Base-by-base conservation (phyloP, 2,113 vertebrate species). In the Cephalophus harveyi region DNA sequence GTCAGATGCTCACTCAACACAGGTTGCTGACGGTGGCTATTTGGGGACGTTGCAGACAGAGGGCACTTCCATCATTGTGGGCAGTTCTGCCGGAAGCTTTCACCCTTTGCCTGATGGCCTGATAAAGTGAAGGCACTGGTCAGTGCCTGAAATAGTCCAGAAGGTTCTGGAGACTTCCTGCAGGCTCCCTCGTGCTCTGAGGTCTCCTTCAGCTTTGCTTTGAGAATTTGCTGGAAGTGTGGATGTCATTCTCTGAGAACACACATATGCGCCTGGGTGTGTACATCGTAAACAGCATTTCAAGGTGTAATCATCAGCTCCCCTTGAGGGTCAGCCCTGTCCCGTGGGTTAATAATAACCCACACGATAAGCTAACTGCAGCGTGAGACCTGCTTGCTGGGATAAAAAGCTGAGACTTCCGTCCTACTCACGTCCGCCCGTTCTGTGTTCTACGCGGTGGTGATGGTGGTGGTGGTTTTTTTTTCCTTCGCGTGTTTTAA, bases 211-310 rank as follows among this genome's bases (percentile, higher is more conserved):
- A 23, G 33, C 40, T 83, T 92, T 67, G 90, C 60, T 87, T 71
- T 84, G 85, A 88, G 83, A 88, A 84, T 30, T 36, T 67, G 40
- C 14, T 8, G 7, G 23, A 60, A 46, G 25, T 33, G 5, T 0
- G 3, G 91, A 30, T 25, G 2, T 52, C 13, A 25, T 43, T 30
- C 46, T 94, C 11, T 30, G 50, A 62, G 55, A 81, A 54, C 57
- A 27, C 50, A 16, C 5, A 8, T 2, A 0, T 30, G 25, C 1
- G 0, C 11, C 0, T 4, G 64, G 40, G 40, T 46, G 36, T 25
- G 2, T 36, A 57, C 5, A 8, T 83, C 48, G 21, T 40, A 79
- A 91, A 40, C 36, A 60, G 1, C 19, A 5, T 78, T 79, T 55
- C 7, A 27, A 2, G 30, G 46, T 71, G 67, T 36, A 3, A 9